These are phyloP conservation scores for Amblyraja radiata DNA, from an alignment of 2,797 vertebrate genomes.

Conservation along the genomic window DNA sequence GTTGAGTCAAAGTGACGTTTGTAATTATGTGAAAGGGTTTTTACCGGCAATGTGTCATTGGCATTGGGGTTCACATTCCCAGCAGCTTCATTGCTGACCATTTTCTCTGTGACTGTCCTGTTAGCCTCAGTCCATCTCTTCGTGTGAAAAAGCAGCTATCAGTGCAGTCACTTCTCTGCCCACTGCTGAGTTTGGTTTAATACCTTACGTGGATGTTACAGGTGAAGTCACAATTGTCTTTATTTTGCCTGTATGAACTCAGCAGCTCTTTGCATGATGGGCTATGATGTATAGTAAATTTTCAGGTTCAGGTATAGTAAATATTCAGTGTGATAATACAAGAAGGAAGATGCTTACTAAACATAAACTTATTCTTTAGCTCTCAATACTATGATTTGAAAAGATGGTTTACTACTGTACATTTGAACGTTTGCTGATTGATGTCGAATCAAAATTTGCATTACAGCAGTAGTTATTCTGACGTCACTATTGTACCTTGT, in stretches of 20 bases:
- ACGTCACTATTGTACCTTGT: background rate
- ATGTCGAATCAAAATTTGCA: background rate
- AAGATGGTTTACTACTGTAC: background rate
- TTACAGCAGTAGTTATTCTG: background rate
- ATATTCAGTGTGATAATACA: background rate
- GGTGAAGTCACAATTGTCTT: background rate
- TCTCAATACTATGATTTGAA: background rate
- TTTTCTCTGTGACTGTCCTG: slow-evolving; percentile 24
- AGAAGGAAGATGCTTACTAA: slow-evolving; percentile 31
- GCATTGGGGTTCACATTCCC: background rate
- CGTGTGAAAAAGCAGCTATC: background rate
- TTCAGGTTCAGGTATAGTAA: no score
- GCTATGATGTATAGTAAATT: slow-evolving; percentile 23
- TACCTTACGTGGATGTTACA: background rate
- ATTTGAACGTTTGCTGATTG: background rate
- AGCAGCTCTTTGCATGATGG: slow-evolving; percentile 24
- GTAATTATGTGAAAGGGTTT: slow-evolving; percentile 11
- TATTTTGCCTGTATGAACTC: background rate
- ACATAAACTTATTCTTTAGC: background rate
- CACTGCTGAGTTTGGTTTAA: background rate
- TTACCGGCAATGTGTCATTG: background rate
- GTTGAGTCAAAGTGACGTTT: background rate
- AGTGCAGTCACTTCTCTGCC: slow-evolving; percentile 10
- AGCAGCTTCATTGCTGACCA: background rate
- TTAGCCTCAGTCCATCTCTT: background rate